Evolutionary conservation across 2,888 invertebrate genomes (phyloP).

Genomic region (Drosophila tripunctata): DNA sequence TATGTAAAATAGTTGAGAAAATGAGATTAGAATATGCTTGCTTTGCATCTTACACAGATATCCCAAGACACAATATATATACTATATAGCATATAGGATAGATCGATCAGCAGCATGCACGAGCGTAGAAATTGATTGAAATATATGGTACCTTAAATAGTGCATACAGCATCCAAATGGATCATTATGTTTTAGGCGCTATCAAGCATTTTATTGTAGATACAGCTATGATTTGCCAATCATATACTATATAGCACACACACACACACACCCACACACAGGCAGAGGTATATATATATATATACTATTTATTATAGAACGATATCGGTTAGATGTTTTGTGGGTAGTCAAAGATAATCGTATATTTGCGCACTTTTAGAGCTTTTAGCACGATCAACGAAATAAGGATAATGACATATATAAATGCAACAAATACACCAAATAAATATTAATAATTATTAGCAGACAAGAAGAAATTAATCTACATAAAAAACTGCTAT

Average conservation of each 20-base stretch:
- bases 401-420: conserved; percentile 65
- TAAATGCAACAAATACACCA: conserved; percentile 46
- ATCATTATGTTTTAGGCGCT: conserved; percentile 30
- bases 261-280: conserved; percentile 19
- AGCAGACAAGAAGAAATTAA: conserved; percentile 23
- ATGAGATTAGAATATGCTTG: conserved; percentile 36
- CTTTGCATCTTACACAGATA: conserved; percentile 38
- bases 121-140: conserved; percentile 17
- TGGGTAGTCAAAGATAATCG: conserved; percentile 45
- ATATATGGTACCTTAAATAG: conserved; percentile 45
- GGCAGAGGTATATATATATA: conserved; percentile 13
- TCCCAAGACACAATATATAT: conserved; percentile 8
- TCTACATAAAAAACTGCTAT: conserved; percentile 22
- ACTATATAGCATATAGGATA: conserved; percentile 27
- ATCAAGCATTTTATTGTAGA: conserved; percentile 43
- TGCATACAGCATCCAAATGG: conserved; percentile 14
- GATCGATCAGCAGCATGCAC: conserved; percentile 14
- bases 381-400: conserved; percentile 75
- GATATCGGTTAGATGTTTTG: conserved; percentile 46
- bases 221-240: conserved; percentile 27
- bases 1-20: conserved; percentile 64
- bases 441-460: neutral
- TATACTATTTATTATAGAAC: conserved; percentile 27
- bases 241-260: conserved; percentile 2
- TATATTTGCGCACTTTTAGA: conserved; percentile 72